Base-by-base conservation (phyloP, 2,797 vertebrate genomes). In the Propithecus perrieri region DNA sequence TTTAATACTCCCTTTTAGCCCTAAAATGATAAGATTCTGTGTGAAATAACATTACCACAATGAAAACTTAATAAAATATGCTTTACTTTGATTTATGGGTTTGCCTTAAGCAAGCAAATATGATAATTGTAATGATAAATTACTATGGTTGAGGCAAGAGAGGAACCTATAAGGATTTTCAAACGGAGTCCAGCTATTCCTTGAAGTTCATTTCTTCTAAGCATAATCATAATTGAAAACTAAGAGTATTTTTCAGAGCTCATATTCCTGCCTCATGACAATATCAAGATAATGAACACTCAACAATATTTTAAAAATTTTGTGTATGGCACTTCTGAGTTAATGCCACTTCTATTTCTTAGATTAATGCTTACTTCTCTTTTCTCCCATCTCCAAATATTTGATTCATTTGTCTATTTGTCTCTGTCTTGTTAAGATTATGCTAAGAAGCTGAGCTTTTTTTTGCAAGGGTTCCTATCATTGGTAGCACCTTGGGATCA, bases 41-140 rank as follows among this genome's bases (percentile, higher is more conserved):
- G 35, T 59, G 57, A 89, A 95, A 96, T 76, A 78, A 81, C 12
- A 14, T 48, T 48, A 84, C 2, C 10, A 86, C 17, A 76, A 57
- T 84, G 74, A 94, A 89, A 95, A 85, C 14, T 76, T 46, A 71
- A 78, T 33, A 91, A 87, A 90, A 74, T 48, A 85, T 38, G 13
- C 6, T 83, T 94, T 61, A 55, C 48, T 80, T 85, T 81, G 4
- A 74, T 43, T 84, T 80, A 88, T 3, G 53, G 38, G 85, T 75
- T 92, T 92, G 48, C 30, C 17, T 75, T 71, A 71, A 24, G 78
- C 30, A 96, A 94, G 78, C 38, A 94, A 90, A 78, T 81, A 69
- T 17, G 83, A 46, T 48, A 72, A 85, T 6, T 72, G 57, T 33
- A 89, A 15, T 65, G 26, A 95, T 63, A 53, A 55, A 84, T 92